These are phyloP conservation scores for Drosophila rellima DNA, from an alignment of 2,888 invertebrate genomes.

Conservation along the genomic window DNA sequence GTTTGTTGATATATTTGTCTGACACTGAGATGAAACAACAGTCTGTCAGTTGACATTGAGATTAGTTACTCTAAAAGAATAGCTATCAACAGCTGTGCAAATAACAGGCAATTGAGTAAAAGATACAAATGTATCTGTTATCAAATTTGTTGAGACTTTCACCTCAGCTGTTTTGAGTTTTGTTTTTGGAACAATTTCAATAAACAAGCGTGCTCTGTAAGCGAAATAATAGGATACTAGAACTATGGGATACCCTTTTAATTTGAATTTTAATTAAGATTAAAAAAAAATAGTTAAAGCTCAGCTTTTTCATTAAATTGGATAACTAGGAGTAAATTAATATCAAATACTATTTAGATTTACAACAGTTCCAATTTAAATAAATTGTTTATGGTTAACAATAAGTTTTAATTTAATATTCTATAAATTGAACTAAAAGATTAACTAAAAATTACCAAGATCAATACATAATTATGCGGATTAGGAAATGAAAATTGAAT, in stretches of 20 bases:
- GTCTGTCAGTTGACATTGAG: constrained; percentile 39
- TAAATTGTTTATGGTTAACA: too few relatives aligned
- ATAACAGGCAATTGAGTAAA: constrained; percentile 16
- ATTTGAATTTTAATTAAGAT: too few relatives aligned
- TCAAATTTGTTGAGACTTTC: constrained; percentile 38
- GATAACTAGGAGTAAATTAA: too few relatives aligned
- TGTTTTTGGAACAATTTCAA: constrained; percentile 22
- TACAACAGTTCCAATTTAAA: too few relatives aligned
- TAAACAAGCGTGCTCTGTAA: constrained; percentile 13
- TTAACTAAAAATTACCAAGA: not conserved
- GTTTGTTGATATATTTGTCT: constrained; percentile 7
- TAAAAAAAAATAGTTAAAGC: too few relatives aligned
- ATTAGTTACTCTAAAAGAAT: constrained; percentile 7
- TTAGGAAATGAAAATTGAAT: not conserved
- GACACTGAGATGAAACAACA: constrained; percentile 17
- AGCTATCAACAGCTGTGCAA: constrained; percentile 43
- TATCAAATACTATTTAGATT: too few relatives aligned
- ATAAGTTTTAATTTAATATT: too few relatives aligned
- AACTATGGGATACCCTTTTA: not conserved
- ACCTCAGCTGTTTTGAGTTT: constrained; percentile 24
- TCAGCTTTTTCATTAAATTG: too few relatives aligned
- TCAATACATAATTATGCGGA: not conserved
- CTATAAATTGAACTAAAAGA: too few relatives aligned
- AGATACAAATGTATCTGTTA: constrained; percentile 10
- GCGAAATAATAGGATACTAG: not conserved